phyloP scores from a whole-genome alignment of 30 jellyfish, hydroid and myxozoan species.

The Rhopilema esculentum region DNA sequence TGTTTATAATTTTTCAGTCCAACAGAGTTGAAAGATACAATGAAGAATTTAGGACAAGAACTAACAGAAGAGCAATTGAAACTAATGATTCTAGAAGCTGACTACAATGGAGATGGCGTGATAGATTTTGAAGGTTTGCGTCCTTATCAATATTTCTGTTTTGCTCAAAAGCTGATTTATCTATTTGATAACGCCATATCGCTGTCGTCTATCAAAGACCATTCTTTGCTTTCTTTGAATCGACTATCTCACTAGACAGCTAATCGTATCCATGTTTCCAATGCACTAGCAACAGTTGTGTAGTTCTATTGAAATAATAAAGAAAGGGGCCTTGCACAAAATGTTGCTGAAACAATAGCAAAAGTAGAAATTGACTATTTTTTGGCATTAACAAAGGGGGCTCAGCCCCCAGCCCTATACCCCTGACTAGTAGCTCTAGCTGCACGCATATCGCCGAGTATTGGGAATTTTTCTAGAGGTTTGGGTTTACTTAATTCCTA shows the following conservation, averaged over 20 bases:
- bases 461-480: no score
- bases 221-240: neutral
- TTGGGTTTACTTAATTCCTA: no score
- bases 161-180: neutral
- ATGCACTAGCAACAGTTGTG: neutral
- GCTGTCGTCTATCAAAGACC: no score
- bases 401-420: no score
- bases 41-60: constrained; percentile 80
- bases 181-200: neutral
- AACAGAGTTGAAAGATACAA: constrained; percentile 60
- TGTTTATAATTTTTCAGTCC: constrained; percentile 52
- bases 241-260: neutral
- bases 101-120: constrained; percentile 85
- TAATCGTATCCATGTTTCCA: no score
- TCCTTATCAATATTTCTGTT: neutral
- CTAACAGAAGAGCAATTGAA: constrained; percentile 68
- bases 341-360: no score
- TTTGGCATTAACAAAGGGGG: no score
- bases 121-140: constrained; percentile 84
- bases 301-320: neutral
- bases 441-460: no score
- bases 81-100: constrained; percentile 84
- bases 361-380: no score
- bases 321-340: neutral
- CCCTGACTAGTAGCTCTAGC: no score